Base-by-base conservation (phyloP, 2,797 vertebrate species). In the Cetoscarus ocellatus region DNA sequence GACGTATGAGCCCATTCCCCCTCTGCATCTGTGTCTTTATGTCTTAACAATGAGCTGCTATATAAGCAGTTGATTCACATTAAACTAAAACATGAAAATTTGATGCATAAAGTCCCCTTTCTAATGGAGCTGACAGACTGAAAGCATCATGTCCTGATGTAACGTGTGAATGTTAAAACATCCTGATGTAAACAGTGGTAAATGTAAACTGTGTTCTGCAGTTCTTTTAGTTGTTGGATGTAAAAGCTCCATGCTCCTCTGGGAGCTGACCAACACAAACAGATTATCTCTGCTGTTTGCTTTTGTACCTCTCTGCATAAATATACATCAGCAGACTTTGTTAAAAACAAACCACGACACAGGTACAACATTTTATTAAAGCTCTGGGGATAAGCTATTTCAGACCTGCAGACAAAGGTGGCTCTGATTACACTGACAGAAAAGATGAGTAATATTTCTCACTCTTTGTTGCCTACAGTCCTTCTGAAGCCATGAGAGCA, bases 211-310 rank as follows among this genome's bases (percentile, higher is more conserved):
- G 27, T 27, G 27, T 27, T 27, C n/a, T n/a, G n/a, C n/a, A n/a
- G n/a, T n/a, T n/a, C 27, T 27, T 27, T 27, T 27, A 27, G 27
- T 27, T 27, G 27, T 27, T 27, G 27, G 27, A 27, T 18, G 17
- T 4, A 9, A 10, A 3, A 14, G 19, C 40, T 45, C 19, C 27
- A 0, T 10, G 11, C 27, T 1, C 35, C 3, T 6, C 47, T 5
- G 60, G 17, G 36, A 61, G 14, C 42, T 19, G 51, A 47, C 34
- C 44, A 8, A 15, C 63, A 39, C 51, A 44, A 52, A 43, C 49
- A 52, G 7, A 44, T 8, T 5, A 17, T 44, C 39, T 7, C 19
- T n/a, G 15, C 19, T 36, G 48, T 40, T 10, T 50, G 11, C 8
- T 3, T 36, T 11, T 4, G 8, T 8, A 6, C 8, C 17, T 13